phyloP scores from a whole-genome alignment of 2,888 invertebrate genomes.

The Chymomyza procnemis region DNA sequence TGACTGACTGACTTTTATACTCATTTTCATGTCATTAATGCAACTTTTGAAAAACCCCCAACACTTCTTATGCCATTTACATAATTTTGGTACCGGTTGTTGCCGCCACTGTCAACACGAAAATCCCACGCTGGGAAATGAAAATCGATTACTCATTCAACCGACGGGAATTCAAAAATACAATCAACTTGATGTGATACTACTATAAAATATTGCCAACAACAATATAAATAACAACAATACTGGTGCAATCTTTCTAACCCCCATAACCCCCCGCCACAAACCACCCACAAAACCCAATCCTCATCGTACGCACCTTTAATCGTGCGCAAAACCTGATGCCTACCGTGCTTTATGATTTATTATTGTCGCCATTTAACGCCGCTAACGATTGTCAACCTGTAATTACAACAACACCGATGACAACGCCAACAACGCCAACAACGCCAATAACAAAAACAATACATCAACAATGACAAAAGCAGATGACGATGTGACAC shows the following conservation, averaged over 20 bases:
- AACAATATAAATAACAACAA: conserved; percentile 13
- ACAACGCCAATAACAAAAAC: conserved; percentile 40
- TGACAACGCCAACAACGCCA: conserved; percentile 38
- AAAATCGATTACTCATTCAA: conserved; percentile 6
- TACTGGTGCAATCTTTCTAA: conserved; percentile 47
- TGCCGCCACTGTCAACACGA: conserved; percentile 20
- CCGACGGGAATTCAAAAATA: not conserved
- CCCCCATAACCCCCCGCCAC: conserved; percentile 32
- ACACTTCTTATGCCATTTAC: not conserved
- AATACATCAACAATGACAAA: conserved; percentile 24
- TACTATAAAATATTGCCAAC: conserved; percentile 29
- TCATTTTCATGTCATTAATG: conserved; percentile 27
- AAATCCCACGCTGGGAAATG: conserved; percentile 24
- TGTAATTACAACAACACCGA: conserved; percentile 58
- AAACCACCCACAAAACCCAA: too few relatives aligned
- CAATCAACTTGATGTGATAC: not conserved
- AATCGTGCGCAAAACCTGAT: not conserved
- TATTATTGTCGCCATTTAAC: conserved; percentile 37
- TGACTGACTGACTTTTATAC: not conserved
- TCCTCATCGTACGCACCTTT: too few relatives aligned
- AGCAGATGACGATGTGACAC: conserved; percentile 76
- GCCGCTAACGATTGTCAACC: conserved; percentile 50
- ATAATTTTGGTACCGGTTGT: not conserved
- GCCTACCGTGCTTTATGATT: conserved; percentile 45
- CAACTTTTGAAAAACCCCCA: not conserved